Percentiles rank a stretch among this genome's conserved stretches.
Evolutionary conservation across 2,888 invertebrate species (phyloP).

Genomic region (Dynastes tityus): DNA sequence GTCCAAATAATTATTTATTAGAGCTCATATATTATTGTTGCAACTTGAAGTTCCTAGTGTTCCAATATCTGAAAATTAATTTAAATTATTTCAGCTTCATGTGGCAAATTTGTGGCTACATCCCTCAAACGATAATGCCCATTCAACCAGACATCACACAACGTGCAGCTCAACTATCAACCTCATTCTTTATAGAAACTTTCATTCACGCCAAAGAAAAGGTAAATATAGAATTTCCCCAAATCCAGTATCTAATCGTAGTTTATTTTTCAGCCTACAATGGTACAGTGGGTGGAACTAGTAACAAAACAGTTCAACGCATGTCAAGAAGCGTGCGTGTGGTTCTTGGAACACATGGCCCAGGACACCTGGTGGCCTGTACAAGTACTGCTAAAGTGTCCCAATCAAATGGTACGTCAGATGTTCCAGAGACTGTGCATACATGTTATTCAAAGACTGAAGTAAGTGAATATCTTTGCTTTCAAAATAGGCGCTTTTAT

Average conservation of each 20-base stretch:
- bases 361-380: constrained; percentile 97
- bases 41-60: too few relatives aligned
- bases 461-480: constrained; percentile 69
- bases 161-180: constrained; percentile 89
- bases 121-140: constrained; percentile 90
- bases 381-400: constrained; percentile 92
- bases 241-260: constrained; percentile 47
- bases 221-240: constrained; percentile 69
- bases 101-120: constrained; percentile 96
- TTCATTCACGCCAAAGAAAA: constrained; percentile 98
- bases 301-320: constrained; percentile 96
- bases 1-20: too few relatives aligned
- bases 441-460: constrained; percentile 93
- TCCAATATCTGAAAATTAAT: too few relatives aligned
- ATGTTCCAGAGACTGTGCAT: constrained; percentile 97
- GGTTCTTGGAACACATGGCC: constrained; percentile 95
- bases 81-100: constrained; percentile 81
- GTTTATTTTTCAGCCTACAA: constrained; percentile 80
- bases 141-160: constrained; percentile 86
- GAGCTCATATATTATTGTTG: too few relatives aligned
- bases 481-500: too few relatives aligned
- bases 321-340: constrained; percentile 90
- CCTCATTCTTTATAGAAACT: constrained; percentile 96
- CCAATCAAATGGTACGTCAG: constrained; percentile 96
- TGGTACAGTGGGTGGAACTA: constrained; percentile 95